Conservation (phyloP, 2,797 vertebrate species). For the Falco biarmicus region DNA sequence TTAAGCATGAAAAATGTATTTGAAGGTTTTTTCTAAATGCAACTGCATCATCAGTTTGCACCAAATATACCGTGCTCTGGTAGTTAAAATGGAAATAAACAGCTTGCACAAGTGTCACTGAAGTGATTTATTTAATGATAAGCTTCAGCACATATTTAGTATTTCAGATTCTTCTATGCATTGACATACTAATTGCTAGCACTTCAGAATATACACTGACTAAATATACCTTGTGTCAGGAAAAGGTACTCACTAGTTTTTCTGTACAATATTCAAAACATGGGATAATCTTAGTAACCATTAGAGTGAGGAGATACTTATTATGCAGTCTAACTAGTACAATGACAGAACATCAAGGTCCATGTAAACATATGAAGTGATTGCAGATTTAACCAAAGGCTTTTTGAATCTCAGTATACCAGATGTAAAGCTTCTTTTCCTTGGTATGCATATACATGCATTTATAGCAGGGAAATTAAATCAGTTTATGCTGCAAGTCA, state of each 20-base stretch:
- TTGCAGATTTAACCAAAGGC: not conserved
- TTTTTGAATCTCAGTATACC: not conserved
- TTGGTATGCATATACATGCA: not conserved
- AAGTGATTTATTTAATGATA: constrained; percentile 28
- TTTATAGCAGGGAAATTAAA: not conserved
- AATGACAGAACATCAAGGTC: not conserved
- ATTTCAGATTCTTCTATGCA: constrained; percentile 8
- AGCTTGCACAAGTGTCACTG: not conserved
- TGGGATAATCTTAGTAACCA: not conserved
- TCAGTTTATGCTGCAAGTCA: not conserved
- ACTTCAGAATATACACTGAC: not conserved
- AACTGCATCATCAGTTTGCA: not conserved
- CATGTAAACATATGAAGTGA: not conserved
- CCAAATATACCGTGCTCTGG: not conserved
- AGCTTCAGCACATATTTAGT: not conserved
- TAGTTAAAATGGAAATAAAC: constrained; percentile 30
- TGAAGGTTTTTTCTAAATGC: not conserved
- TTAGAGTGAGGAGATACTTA: not conserved
- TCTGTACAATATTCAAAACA: not conserved
- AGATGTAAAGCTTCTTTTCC: not conserved
- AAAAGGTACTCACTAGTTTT: not conserved
- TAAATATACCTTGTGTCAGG: constrained; percentile 2
- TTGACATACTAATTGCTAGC: constrained; percentile 10
- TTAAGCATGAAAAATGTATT: not conserved
- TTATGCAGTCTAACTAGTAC: not conserved